Base-by-base conservation (phyloP, 2,888 invertebrate genomes). In the Neoscelio sp. region DNA sequence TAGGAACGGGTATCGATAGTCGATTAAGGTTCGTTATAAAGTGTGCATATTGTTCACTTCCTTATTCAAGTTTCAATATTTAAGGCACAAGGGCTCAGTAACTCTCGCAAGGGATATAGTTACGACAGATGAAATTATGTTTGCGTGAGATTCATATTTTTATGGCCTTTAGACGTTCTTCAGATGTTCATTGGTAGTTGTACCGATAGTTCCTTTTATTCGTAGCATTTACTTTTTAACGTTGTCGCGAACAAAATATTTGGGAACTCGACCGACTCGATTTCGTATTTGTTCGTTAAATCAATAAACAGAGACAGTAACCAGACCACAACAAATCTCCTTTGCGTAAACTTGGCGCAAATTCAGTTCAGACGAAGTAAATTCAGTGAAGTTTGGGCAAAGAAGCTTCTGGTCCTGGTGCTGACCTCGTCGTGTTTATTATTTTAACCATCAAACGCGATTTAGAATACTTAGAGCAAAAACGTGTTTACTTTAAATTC, bases 321-420 rank as follows among this genome's bases (percentile, higher is more conserved):
- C 20, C 2, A 58, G 8, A 56, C 48, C 56, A 26, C 38, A 58
- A 26, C 38, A 58, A 58, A 70, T 18, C 30, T 30, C n/a, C 28
- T 50, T 70, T 60, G 23, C 42, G 26, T 30, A 70, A 70, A 70
- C 70, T 70, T 60, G 50, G 38, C 8, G 42, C 23, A 17, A 68
- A 46, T n/a, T 40, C 28, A 54, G 40, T 30, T 23, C 13, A n/a
- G 18, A 38, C n/a, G 2, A 8, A 30, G 4, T 6, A 60, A 5
- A 13, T 8, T 30, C 20, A n/a, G n/a, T n/a, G n/a, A 18, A 58
- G 46, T 70, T 70, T 48, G 42, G 10, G 26, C 35, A 52, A 71
- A 60, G 42, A 20, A 42, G 18, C 18, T 8, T 15, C 17, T 15
- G 3, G 13, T 30, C 10, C 30, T 15, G 12, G n/a, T 65, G 4